Base-by-base conservation (phyloP, 2,797 vertebrate genomes). In the Gadopsis marmoratus region DNA sequence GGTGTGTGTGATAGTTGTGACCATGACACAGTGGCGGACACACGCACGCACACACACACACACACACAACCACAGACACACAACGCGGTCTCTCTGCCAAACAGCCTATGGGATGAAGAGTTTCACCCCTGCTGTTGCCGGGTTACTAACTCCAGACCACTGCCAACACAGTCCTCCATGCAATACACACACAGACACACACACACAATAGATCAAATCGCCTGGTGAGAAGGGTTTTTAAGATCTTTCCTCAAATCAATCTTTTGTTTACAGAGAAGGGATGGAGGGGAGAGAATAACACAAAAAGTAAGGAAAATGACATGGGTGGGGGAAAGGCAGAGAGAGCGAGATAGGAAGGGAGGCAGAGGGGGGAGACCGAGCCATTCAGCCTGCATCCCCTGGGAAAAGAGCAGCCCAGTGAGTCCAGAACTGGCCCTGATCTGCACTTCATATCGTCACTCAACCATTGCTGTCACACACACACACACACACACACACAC, bases 121-220 rank as follows among this genome's bases (percentile, higher is more conserved):
- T 84, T 90, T 90, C 69, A 92, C 84, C 82, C 79, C 74, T 79
- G 88, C 86, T 84, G 93, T 95, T 94, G 91, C 93, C 74, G 90
- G 92, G 94, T 91, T 94, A 92, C 93, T 87, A 81, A 81, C 86
- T 91, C 81, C 81, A 7, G 85, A 92, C 86, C 79, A 82, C 79
- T 87, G 90, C 84, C 91, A 91, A 83, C 67, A 79, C 58, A 71
- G 78, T 70, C 66, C 33, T n/a, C 37, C 41, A 80, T 81, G 84
- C 76, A 68, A 81, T 64, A 84, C 68, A 76, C 73, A 60, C n/a
- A 79, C 66, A 51, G 66, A 60, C 31, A 75, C 81, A 54, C 45
- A 77, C 63, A 64, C 68, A 85, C 67, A 79, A 50, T 5, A 19
- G 53, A 83, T 88, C 47, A 73, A 80, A 86, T 86, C 33, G 29